A percentile compares a stretch with the other conserved stretches of the same genome.
These are phyloP conservation scores for Diuraphis noxia DNA, from an alignment of 1,140 invertebrate species.

Conservation along the genomic window DNA sequence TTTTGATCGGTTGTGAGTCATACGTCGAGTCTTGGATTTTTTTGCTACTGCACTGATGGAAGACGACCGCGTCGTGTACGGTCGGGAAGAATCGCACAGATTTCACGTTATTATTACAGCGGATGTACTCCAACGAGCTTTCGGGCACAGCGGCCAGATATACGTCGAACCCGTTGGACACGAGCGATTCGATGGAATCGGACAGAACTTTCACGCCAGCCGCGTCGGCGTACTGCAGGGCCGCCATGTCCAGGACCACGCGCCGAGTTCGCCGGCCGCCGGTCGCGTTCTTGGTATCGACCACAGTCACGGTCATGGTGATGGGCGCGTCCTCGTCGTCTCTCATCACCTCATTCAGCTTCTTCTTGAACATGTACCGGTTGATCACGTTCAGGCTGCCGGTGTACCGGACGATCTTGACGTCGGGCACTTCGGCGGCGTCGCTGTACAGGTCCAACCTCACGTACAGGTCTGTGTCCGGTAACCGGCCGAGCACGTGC, in stretches of 20 bases:
- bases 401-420: conserved; percentile 13
- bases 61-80: conserved; percentile 33
- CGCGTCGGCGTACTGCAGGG: conserved; percentile 49
- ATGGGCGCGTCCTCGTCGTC: not conserved
- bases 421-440: conserved; percentile 10
- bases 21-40: not conserved
- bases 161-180: not conserved
- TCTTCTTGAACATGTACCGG: conserved; percentile 27
- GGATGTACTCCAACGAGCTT: not conserved
- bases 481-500: conserved; percentile 60
- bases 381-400: conserved; percentile 48
- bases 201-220: conserved; percentile 11
- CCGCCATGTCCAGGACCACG: conserved; percentile 36
- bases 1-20: not conserved
- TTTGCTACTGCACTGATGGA: not conserved
- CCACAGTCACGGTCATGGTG: conserved; percentile 41
- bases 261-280: conserved; percentile 59
- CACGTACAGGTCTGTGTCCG: conserved; percentile 62
- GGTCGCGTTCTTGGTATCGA: conserved; percentile 58
- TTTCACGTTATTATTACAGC: not conserved
- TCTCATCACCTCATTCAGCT: not conserved
- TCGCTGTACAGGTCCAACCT: conserved; percentile 58
- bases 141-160: conserved; percentile 1
- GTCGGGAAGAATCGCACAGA: conserved; percentile 6
- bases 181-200: not conserved